Evolutionary conservation across 2,797 vertebrate species (phyloP).

Genomic region (Poeciliopsis paucimaculata): DNA sequence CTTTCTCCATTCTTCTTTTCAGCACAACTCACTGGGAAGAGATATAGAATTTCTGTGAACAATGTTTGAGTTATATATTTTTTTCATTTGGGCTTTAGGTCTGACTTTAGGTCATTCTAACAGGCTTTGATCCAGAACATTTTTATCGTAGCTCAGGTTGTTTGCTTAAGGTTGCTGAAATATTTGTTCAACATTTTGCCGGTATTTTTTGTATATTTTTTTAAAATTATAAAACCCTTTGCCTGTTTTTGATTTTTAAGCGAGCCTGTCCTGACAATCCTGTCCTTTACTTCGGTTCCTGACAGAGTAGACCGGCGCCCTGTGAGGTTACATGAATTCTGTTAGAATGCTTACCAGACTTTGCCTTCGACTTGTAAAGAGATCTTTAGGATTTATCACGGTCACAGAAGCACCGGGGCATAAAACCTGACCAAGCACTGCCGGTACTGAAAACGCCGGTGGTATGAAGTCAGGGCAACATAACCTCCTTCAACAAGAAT

Average conservation of each 20-base stretch:
- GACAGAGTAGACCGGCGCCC: neutral
- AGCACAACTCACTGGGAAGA: neutral
- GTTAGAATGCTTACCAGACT: slow-evolving; percentile 10
- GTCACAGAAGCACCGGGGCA: slow-evolving; percentile 2
- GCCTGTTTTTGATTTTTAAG: neutral
- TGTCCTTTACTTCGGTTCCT: neutral
- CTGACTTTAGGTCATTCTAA: too few species aligned
- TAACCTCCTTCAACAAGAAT: neutral
- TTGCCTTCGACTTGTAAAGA: slow-evolving; percentile 1
- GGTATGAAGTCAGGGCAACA: neutral
- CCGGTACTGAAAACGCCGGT: neutral
- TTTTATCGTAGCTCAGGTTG: too few species aligned
- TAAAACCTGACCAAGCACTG: neutral
- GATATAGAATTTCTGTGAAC: neutral
- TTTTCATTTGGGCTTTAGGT: too few species aligned
- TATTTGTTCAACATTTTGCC: neutral
- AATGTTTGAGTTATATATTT: neutral
- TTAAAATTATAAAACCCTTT: neutral
- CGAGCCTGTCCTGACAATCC: neutral
- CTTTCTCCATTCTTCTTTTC: neutral
- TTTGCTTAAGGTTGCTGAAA: neutral
- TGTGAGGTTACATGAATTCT: neutral
- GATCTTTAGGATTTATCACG: slow-evolving; percentile 1
- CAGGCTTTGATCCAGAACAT: too few species aligned
- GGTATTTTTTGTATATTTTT: neutral